Evolutionary conservation across 2,797 vertebrate genomes (phyloP).

Genomic region (Glyptemys insculpta): DNA sequence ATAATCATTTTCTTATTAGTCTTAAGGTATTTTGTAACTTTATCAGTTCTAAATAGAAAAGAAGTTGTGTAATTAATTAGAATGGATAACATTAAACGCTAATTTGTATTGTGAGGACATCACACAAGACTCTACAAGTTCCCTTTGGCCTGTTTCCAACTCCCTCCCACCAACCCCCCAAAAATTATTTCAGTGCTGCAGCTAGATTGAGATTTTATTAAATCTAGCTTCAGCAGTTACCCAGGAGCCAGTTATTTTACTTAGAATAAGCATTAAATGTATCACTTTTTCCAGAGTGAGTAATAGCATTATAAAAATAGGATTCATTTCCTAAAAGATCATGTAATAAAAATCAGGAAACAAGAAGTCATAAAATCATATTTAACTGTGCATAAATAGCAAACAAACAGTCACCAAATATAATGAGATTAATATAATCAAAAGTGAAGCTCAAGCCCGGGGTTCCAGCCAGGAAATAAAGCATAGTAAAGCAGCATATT

Average conservation of each 20-base stretch:
- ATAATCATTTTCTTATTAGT: not conserved
- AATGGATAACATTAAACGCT: not conserved
- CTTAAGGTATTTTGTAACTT: not conserved
- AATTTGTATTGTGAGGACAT: not conserved
- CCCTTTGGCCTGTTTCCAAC: not conserved
- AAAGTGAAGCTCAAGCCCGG: slow-evolving; percentile 37
- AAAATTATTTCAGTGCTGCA: not conserved
- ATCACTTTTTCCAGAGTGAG: not conserved
- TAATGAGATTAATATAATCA: not conserved
- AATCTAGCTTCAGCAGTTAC: not conserved
- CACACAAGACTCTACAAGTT: not conserved
- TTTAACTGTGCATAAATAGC: slow-evolving; percentile 11
- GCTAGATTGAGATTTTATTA: not conserved
- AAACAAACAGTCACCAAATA: slow-evolving; percentile 1
- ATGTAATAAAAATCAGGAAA: slow-evolving; percentile 43
- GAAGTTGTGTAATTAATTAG: not conserved
- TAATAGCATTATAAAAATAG: not conserved
- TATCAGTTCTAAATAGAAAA: not conserved
- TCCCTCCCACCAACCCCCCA: not conserved
- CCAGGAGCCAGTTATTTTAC: slow-evolving; percentile 22
- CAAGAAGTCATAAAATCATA: not conserved
- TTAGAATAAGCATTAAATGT: not conserved
- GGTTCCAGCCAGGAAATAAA: not conserved
- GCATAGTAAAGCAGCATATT: not conserved
- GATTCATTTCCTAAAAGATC: slow-evolving; percentile 20